phyloP scores from a whole-genome alignment of 2,113 vertebrate species.

The Chascanopsetta lugubris region DNA sequence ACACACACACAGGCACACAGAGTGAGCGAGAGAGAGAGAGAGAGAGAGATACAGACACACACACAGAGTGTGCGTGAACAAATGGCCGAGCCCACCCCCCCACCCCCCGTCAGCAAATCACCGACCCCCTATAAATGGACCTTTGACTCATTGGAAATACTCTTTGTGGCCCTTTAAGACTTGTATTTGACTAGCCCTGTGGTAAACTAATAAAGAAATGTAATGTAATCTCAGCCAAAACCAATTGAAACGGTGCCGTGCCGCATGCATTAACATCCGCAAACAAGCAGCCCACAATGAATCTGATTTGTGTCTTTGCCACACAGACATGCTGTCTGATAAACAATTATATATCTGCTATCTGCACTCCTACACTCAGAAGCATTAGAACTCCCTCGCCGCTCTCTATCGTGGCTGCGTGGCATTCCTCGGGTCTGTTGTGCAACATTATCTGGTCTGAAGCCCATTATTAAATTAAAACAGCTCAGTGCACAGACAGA shows the following conservation, averaged over 20 bases:
- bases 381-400: slow-evolving; percentile 33
- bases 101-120: too few species aligned
- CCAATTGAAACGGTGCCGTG: not conserved
- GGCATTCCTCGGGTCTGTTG: slow-evolving; percentile 28
- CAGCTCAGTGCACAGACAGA: slow-evolving; percentile 34
- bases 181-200: too few species aligned
- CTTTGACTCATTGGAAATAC: too few species aligned
- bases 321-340: slow-evolving; percentile 47
- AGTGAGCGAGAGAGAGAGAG: too few species aligned
- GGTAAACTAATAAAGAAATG: not conserved
- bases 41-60: too few species aligned
- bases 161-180: too few species aligned
- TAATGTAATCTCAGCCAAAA: not conserved
- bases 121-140: too few species aligned
- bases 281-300: slow-evolving; percentile 22
- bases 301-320: slow-evolving; percentile 21
- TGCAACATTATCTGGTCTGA: slow-evolving; percentile 42
- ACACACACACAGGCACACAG: too few species aligned
- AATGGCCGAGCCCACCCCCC: too few species aligned
- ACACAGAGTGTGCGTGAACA: too few species aligned
- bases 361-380: slow-evolving; percentile 34
- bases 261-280: slow-evolving; percentile 1
- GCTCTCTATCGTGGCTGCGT: slow-evolving; percentile 26
- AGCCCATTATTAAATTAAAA: slow-evolving; percentile 55
- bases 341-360: slow-evolving; percentile 35